Conservation (phyloP, 2,113 vertebrate genomes). For the Progne subis region DNA sequence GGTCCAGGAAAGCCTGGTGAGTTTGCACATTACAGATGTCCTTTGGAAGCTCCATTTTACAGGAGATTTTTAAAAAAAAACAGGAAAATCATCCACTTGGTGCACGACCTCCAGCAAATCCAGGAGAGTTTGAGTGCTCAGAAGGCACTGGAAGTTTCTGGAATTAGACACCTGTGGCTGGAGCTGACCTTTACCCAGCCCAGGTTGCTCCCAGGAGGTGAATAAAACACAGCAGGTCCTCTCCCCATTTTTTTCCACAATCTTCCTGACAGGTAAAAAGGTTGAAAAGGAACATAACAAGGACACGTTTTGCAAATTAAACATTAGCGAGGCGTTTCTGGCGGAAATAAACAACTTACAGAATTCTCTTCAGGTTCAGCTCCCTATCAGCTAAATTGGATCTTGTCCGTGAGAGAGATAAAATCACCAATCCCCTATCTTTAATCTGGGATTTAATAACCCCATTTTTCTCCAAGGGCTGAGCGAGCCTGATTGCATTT, state of each 20-base stretch:
- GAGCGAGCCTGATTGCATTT: not conserved
- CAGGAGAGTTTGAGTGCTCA: not conserved
- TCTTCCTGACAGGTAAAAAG: not conserved
- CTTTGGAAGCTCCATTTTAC: not conserved
- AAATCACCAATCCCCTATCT: conserved; percentile 37
- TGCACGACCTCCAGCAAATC: not conserved
- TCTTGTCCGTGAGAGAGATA: conserved; percentile 3
- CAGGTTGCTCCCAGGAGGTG: not conserved
- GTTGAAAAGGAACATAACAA: not conserved
- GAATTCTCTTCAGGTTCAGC: conserved; percentile 22
- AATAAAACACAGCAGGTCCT: not conserved
- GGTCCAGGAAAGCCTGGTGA: not conserved
- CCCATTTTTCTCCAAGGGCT: not conserved
- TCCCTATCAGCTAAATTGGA: conserved; percentile 56
- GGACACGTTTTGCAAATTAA: not conserved
- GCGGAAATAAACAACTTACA: not conserved
- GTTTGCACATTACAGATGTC: not conserved
- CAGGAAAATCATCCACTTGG: no score
- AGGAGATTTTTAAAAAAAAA: not conserved
- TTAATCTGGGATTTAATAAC: conserved; percentile 54
- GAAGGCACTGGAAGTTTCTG: not conserved
- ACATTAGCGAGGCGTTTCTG: not conserved
- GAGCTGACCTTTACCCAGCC: not conserved
- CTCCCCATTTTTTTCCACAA: not conserved
- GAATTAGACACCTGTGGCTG: not conserved